Base-by-base conservation (phyloP, 30 jellyfish, hydroid and myxozoan genomes). In the Cassiopea xamachana region DNA sequence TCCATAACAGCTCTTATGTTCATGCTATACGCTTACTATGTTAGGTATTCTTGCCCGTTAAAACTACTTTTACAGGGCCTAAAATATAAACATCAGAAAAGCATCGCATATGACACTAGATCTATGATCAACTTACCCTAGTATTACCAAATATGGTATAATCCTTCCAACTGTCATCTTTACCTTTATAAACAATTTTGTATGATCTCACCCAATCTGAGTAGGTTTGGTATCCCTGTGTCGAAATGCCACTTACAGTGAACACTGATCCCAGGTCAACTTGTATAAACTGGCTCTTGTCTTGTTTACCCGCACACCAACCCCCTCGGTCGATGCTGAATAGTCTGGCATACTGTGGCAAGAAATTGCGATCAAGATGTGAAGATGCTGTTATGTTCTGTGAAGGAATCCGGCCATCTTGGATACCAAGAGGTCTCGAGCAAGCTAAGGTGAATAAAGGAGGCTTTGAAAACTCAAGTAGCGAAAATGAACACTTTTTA, bases 131-230 rank as follows among this genome's bases (percentile, higher is more conserved):
- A 64, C 19, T 64, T 27, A 94, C 98, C 97, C 84, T 94, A 55
- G 84, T 44, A 17, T 76, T 83, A 14, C 98, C 97, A 48, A 95
- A 84, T 77, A 84, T 78, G 46, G 91, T 60, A 75, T 95, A 95
- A 67, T 74, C 85, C 48, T 70, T 80, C 95, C 97, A 95, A 14
- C 16, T 80, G n/a, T 89, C 98, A 84, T 87, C 91, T 2, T 73
- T 87, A 2, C 92, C 81, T 49, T 18, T 88, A 75, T 88, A 89
- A 16, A 51, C 18, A 19, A 95, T 73, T 77, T 80, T 87, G 68
- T 95, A 95, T 12, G 98, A 82, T 83, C 93, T 91, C 73, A 95
- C 98, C 99, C 99, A 95, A 64, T 91, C 97, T 44, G 68, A 18
- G 46, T 79, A 79, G 83, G 87, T 60, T 84, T 76, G 71, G 95